Conservation (phyloP, 2,797 vertebrate genomes). For the Taenioides sp. region DNA sequence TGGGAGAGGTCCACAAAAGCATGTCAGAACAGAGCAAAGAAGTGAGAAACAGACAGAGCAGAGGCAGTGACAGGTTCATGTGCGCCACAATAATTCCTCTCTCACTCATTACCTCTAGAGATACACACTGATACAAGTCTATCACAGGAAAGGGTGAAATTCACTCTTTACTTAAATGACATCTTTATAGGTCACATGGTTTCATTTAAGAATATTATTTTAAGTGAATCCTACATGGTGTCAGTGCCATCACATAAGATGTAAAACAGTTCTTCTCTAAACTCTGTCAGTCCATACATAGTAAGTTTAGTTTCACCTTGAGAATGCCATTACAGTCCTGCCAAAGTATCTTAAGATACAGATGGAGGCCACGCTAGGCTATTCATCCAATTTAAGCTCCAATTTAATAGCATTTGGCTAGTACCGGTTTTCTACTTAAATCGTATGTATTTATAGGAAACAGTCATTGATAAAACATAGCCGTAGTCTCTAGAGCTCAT, state of each 20-base stretch:
- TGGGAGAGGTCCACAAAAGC: not conserved
- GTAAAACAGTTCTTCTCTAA: too few species aligned
- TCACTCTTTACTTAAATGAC: not conserved
- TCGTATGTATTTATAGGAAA: not conserved
- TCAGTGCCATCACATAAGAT: too few species aligned
- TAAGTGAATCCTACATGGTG: too few species aligned
- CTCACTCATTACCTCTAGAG: constrained; percentile 46
- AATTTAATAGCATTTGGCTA: too few species aligned
- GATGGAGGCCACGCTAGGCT: too few species aligned
- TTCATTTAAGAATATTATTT: too few species aligned
- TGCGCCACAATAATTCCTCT: constrained; percentile 29
- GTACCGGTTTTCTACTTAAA: too few species aligned
- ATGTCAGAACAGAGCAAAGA: constrained; percentile 20
- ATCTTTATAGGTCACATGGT: not conserved
- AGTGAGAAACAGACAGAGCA: constrained; percentile 46
- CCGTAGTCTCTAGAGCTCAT: constrained; percentile 12
- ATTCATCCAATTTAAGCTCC: not conserved
- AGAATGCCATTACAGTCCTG: too few species aligned
- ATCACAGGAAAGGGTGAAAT: not conserved
- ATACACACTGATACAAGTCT: constrained; percentile 2
- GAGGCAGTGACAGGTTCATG: constrained; percentile 52
- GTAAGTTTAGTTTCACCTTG: too few species aligned
- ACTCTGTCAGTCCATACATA: too few species aligned
- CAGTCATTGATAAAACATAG: not conserved
- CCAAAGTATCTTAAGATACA: too few species aligned